Evolutionary conservation across 2,888 invertebrate species (phyloP).

Genomic region (Apotomis betuletana): DNA sequence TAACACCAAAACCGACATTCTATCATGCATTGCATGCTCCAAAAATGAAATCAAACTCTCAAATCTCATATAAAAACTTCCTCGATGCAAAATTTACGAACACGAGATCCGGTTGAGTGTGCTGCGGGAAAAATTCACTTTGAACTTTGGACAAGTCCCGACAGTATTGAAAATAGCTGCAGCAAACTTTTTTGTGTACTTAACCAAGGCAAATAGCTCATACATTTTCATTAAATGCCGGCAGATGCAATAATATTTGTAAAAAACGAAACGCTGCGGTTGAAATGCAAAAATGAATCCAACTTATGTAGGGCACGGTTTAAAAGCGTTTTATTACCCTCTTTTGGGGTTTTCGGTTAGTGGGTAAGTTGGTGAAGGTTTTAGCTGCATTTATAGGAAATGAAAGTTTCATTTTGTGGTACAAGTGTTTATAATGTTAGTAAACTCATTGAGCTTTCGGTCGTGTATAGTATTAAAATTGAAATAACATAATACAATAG

Average conservation of each 20-base stretch:
- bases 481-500: no score
- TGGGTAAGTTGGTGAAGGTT: background rate
- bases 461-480: no score
- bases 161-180: constrained; percentile 25
- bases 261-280: background rate
- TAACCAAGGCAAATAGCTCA: background rate
- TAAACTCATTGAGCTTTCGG: background rate
- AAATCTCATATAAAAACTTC: constrained; percentile 23
- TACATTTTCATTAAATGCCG: background rate
- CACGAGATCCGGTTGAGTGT: constrained; percentile 19
- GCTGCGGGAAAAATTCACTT: constrained; percentile 25
- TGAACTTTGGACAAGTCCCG: constrained; percentile 16
- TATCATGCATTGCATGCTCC: background rate
- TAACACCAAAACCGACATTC: background rate
- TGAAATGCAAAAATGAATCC: background rate
- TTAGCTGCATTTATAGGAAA: background rate
- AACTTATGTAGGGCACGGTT: background rate
- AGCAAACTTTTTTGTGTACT: background rate
- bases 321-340: background rate
- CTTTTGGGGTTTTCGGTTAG: background rate
- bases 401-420: background rate
- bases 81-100: constrained; percentile 19
- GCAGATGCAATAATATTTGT: constrained; percentile 1
- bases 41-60: constrained; percentile 15
- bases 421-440: background rate